phyloP scores from a whole-genome alignment of 2,888 invertebrate genomes.

The Diachrysia chrysitis region DNA sequence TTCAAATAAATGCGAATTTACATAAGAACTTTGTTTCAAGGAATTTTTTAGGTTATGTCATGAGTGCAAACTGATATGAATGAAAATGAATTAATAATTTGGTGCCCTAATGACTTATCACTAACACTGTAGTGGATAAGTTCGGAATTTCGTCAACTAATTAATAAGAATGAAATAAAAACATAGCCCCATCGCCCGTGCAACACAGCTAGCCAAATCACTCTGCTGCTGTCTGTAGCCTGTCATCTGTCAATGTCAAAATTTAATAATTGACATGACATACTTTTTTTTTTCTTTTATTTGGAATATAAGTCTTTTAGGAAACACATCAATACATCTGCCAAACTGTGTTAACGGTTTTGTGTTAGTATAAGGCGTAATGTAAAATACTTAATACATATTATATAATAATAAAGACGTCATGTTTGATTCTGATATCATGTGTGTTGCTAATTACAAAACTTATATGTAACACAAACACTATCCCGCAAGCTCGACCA shows the following conservation, averaged over 20 bases:
- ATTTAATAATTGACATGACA: neutral
- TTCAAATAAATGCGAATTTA: slow-evolving; percentile 61
- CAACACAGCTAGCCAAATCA: slow-evolving; percentile 36
- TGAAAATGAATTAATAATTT: slow-evolving; percentile 24
- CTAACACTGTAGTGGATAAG: slow-evolving; percentile 87
- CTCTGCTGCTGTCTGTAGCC: slow-evolving; percentile 8
- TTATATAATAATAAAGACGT: too few relatives aligned
- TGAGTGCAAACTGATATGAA: slow-evolving; percentile 29
- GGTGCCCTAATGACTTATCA: slow-evolving; percentile 72
- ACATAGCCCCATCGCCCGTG: slow-evolving; percentile 36
- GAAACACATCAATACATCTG: too few relatives aligned
- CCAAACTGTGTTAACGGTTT: too few relatives aligned
- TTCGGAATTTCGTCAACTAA: slow-evolving; percentile 50
- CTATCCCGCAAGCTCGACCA: too few relatives aligned
- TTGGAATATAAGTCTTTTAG: too few relatives aligned
- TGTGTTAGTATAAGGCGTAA: too few relatives aligned
- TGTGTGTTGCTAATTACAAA: neutral
- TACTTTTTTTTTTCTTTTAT: too few relatives aligned
- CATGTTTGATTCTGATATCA: neutral
- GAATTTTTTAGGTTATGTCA: slow-evolving; percentile 61
- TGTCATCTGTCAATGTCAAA: slow-evolving; percentile 10
- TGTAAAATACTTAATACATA: too few relatives aligned
- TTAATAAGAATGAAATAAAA: slow-evolving; percentile 39
- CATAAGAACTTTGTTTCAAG: slow-evolving; percentile 54
- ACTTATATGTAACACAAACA: too few relatives aligned